Evolutionary conservation across 2,797 vertebrate genomes (phyloP), one percentile per base, ranked within the genome.

Genomic region (Sebastolobus altivelis): DNA sequence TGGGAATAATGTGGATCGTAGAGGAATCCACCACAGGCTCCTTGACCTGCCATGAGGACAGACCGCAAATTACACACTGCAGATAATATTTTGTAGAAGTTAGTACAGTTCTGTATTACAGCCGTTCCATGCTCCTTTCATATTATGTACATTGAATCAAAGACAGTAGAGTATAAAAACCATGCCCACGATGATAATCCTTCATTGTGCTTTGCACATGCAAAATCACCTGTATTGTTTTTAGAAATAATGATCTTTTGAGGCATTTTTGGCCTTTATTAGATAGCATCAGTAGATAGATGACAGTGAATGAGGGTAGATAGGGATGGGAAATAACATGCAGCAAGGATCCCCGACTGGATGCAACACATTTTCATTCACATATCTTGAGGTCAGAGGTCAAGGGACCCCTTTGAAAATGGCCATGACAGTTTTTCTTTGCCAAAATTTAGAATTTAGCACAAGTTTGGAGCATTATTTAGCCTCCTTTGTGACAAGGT

Each of bases 31-130:
- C 87, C 79, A 69, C 58, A 87, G 81, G 77, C 54, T 59, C 73
- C 75, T 77, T 85, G 77, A 89, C 86, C 84, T 79, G 83, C 37
- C 65, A 59, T 6, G 37, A 83, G 78, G 72, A 81, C 61, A 79
- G 68, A 82, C 68, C 81, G 59, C 40, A 80, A 86, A 90, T 82
- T 82, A 66, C 77, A 84, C 68, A 77, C 55, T 84, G 80, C 80
- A 67, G 72, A 88, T 49, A 49, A 49, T 82, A 79, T 80, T 71
- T 40, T 72, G 59, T n/a, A 31, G 13, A 38, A 8, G 40, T 61
- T 49, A 20, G 35, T 12, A 75, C n/a, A 38, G 37, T 55, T 38
- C 12, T 77, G 29, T 13, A n/a, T 56, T 40, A 62, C 43, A 73
- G 67, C 8, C 10, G 8, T 52, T 22, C 31, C 5, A 11, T 22